Evolutionary conservation across 2,888 invertebrate genomes (phyloP).

Genomic region (Lithophane ornitopus): DNA sequence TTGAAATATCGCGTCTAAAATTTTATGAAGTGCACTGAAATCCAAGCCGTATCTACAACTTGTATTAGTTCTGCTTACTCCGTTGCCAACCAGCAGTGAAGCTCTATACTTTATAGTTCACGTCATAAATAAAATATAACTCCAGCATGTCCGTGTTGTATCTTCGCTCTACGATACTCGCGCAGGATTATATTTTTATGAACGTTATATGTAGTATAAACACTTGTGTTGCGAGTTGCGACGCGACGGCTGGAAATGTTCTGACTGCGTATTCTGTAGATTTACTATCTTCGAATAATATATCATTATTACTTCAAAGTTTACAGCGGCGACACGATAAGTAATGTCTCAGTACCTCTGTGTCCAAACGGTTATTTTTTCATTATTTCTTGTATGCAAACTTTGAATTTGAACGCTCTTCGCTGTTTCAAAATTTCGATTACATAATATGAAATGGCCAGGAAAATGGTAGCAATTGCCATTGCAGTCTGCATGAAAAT

Average conservation of each 20-base stretch:
- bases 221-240: conserved; percentile 19
- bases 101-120: conserved; percentile 17
- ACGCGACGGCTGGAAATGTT: conserved; percentile 29
- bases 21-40: not conserved
- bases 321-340: not conserved
- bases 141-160: conserved; percentile 19
- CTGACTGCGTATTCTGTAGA: conserved; percentile 20
- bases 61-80: conserved; percentile 3
- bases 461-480: conserved; percentile 19
- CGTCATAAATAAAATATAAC: conserved; percentile 51
- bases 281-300: conserved; percentile 20
- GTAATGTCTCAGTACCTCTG: not conserved
- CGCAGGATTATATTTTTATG: conserved; percentile 52
- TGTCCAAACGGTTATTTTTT: not conserved
- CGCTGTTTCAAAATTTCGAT: conserved; percentile 6
- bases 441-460: conserved; percentile 9
- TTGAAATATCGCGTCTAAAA: not conserved
- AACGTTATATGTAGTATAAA: conserved; percentile 39
- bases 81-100: conserved; percentile 13
- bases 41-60: not conserved
- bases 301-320: conserved; percentile 32
- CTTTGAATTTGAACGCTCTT: not conserved
- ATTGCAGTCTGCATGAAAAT: conserved; percentile 18
- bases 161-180: conserved; percentile 36
- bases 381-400: conserved; percentile 1